A percentile compares a stretch with the other conserved stretches of the same genome.
Evolutionary conservation across 2,113 vertebrate genomes (phyloP).

Genomic region (Zosterops lateralis): DNA sequence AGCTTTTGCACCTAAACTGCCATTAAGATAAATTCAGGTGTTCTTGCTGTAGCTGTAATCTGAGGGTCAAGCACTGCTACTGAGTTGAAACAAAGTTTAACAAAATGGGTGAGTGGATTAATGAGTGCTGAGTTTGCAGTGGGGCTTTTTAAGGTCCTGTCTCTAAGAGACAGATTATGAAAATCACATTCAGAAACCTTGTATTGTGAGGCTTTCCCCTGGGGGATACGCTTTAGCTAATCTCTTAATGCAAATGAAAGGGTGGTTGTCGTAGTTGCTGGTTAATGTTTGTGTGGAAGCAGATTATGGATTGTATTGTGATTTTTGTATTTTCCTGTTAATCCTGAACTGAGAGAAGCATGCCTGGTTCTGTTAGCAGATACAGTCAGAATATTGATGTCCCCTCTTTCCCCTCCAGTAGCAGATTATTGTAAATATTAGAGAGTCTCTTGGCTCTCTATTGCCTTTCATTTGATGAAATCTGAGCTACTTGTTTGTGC

Average conservation of each 20-base stretch:
- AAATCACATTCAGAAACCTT: background rate
- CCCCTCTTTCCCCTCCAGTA: background rate
- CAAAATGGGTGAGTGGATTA: background rate
- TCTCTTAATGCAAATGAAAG: background rate
- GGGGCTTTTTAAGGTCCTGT: background rate
- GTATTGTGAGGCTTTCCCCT: background rate
- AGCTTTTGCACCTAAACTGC: background rate
- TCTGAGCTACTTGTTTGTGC: slow-evolving; percentile 26
- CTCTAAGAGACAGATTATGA: background rate
- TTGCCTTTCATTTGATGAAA: background rate
- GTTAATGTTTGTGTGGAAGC: background rate
- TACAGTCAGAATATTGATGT: background rate
- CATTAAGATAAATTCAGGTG: background rate
- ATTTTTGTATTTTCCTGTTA: background rate
- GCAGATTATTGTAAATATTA: background rate
- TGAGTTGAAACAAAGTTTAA: background rate
- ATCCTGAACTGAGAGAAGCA: background rate
- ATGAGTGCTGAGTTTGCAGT: background rate
- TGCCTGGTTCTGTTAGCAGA: background rate
- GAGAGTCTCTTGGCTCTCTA: background rate
- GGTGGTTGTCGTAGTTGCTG: background rate
- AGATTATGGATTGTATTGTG: background rate
- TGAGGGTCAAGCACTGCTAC: background rate
- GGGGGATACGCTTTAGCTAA: background rate
- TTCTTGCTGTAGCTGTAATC: background rate